A percentile compares a stretch with the other conserved stretches of the same genome.
Conservation (phyloP, 2,113 vertebrate species). For the Piaya cayana region DNA sequence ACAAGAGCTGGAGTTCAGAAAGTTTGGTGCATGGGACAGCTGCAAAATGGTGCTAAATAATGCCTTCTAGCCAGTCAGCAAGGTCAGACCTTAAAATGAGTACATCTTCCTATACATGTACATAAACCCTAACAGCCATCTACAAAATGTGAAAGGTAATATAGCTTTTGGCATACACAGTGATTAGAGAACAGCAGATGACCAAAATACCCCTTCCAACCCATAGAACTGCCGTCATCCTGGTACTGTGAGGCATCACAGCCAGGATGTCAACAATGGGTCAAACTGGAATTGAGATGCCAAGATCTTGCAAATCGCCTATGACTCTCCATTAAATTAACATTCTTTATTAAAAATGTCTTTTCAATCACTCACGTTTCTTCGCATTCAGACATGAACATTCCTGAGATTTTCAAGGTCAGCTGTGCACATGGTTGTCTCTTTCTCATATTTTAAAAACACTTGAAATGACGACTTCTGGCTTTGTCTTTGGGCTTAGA, state of each 20-base stretch:
- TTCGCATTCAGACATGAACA: rapidly evolving
- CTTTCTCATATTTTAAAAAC: background rate
- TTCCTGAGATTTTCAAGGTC: constrained; percentile 4
- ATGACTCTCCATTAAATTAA: background rate
- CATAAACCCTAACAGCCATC: background rate
- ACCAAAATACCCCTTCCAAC: background rate
- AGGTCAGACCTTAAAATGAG: background rate
- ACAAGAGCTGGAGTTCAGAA: background rate
- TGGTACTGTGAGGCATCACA: rapidly evolving
- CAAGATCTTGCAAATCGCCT: background rate
- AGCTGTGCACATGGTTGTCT: background rate
- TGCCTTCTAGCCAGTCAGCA: background rate
- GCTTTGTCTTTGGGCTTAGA: background rate
- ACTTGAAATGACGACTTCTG: background rate
- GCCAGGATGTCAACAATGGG: background rate
- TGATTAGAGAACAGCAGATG: background rate
- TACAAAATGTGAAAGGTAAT: background rate
- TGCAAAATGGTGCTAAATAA: background rate
- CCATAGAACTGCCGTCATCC: background rate
- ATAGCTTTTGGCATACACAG: rapidly evolving
- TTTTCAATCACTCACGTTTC: background rate
- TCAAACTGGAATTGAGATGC: background rate
- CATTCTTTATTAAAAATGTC: background rate
- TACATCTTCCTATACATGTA: background rate
- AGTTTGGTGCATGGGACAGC: too few relatives aligned